Evolutionary conservation across 2,888 invertebrate genomes (phyloP).

Genomic region (Harpalus rubripes): DNA sequence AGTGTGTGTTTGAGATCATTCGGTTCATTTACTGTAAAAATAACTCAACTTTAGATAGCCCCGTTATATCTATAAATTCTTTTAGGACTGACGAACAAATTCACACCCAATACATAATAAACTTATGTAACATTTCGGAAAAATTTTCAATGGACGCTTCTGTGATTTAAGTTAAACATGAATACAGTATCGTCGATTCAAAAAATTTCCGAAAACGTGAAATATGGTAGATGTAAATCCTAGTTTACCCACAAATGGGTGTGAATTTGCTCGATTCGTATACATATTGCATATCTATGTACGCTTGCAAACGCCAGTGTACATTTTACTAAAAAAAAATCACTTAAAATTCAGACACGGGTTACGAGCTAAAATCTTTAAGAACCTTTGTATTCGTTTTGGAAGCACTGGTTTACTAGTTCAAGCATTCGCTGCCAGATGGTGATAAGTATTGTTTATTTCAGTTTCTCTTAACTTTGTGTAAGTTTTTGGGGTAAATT

Average conservation of each 20-base stretch:
- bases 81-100: constrained; percentile 54
- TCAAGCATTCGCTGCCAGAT: constrained; percentile 3
- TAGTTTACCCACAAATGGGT: not conserved
- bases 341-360: constrained; percentile 65
- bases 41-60: constrained; percentile 65
- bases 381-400: constrained; percentile 51
- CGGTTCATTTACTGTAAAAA: constrained; percentile 59
- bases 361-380: constrained; percentile 39
- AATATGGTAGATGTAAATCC: too few species aligned
- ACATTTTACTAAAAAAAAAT: constrained; percentile 60
- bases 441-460: not conserved
- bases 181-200: too few species aligned
- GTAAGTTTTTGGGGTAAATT: constrained; percentile 18
- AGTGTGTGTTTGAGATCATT: constrained; percentile 2
- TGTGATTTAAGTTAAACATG: too few species aligned
- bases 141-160: too few species aligned
- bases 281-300: constrained; percentile 67
- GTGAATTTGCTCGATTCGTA: constrained; percentile 33
- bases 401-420: constrained; percentile 52
- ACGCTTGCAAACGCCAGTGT: constrained; percentile 67
- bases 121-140: too few species aligned
- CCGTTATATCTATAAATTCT: constrained; percentile 65
- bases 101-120: not conserved
- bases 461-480: constrained; percentile 28
- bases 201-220: too few species aligned